Evolutionary conservation across 1,140 invertebrate genomes (phyloP), one percentile per base, ranked within the genome.

Genomic region (Meteorus sp.): DNA sequence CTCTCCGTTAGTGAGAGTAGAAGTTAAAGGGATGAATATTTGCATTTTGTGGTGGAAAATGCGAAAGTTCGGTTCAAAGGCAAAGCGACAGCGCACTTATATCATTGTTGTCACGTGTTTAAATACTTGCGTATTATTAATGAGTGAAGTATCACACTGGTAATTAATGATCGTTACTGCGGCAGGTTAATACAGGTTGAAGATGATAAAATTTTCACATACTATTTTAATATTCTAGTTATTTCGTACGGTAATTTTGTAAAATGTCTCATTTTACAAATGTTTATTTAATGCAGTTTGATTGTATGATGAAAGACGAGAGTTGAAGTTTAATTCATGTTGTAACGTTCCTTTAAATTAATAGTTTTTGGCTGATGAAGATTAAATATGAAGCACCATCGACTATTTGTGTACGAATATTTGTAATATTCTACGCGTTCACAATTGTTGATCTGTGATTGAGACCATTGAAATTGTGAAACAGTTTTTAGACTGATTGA

Each of bases 11-110:
- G 47, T 35, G 56, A 50, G 53, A 39, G 48, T 41, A 19, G 58
- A 57, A 37, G 39, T 37, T 52, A 44, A 37, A 56, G 35, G 27
- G n/a, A 11, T 35, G 57, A 27, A 19, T 22, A 50, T 39, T 45
- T 35, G 56, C 55, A 45, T 55, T 37, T 52, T 45, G 59, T 58
- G 59, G 62, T 68, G 52, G 54, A 60, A 45, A 60, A 35, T 56
- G 44, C 63, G 66, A 54, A 70, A 69, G 60, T 70, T 64, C 50
- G 62, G 43, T 63, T 71, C 64, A 71, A 72, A 71, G 65, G 56
- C 29, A 56, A 56, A 63, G 60, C 29, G 29, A 50, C 58, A 60
- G 48, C 60, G 55, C 54, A 39, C 35, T 39, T 45, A 39, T 53
- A 27, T 41, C 31, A 54, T 29, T 33, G 31, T 60, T 61, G 60